Evolutionary conservation across 2,113 vertebrate species (phyloP).

Genomic region (Meles meles): DNA sequence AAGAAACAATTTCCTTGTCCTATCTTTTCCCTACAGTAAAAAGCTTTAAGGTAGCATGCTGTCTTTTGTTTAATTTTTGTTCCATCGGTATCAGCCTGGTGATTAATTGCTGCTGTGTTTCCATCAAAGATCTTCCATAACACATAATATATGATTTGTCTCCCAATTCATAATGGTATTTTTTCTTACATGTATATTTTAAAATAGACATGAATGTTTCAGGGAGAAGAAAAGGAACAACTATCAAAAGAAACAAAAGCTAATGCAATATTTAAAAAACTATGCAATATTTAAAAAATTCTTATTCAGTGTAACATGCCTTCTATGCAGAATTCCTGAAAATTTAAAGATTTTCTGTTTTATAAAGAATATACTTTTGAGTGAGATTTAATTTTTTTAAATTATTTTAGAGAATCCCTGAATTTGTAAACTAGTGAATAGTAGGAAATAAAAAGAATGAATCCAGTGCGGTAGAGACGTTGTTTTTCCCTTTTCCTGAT

Average conservation of each 20-base stretch:
- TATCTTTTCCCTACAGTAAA: background rate
- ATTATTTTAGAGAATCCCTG: background rate
- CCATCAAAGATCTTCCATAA: background rate
- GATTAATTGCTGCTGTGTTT: slow-evolving; percentile 36
- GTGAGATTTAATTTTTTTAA: background rate
- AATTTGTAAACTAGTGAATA: background rate
- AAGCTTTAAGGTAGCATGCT: background rate
- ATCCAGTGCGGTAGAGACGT: too few relatives aligned
- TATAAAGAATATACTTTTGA: background rate
- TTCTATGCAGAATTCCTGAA: background rate
- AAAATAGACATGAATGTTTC: background rate
- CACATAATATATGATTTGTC: background rate
- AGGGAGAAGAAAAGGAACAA: background rate
- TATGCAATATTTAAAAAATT: background rate
- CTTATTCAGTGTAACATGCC: background rate
- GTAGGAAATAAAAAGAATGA: background rate
- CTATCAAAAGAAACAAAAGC: background rate
- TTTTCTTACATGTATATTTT: background rate
- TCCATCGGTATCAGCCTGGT: background rate
- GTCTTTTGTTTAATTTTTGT: slow-evolving; percentile 47
- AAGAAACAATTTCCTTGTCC: slow-evolving; percentile 32
- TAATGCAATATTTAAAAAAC: background rate
- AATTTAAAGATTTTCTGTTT: background rate
- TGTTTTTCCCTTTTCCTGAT: background rate
- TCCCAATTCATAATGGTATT: background rate